These are phyloP conservation scores for Spodoptera exigua DNA, from an alignment of 2,888 invertebrate species.

Conservation along the genomic window DNA sequence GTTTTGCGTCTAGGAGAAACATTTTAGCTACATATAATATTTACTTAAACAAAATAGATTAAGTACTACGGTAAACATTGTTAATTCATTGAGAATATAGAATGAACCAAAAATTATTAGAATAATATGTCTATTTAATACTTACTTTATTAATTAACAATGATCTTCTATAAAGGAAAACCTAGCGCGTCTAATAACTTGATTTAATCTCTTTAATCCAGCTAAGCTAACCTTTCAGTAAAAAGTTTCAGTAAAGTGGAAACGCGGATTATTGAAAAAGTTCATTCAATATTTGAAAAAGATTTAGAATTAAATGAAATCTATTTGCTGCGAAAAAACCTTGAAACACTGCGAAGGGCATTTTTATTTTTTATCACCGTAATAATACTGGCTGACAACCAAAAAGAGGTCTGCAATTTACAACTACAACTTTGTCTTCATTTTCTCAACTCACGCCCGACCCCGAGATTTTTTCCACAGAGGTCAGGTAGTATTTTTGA, in stretches of 20 bases:
- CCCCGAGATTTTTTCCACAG: slow-evolving; percentile 35
- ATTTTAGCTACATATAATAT: too few species aligned
- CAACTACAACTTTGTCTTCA: slow-evolving; percentile 46
- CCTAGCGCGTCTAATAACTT: slow-evolving; percentile 1
- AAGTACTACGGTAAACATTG: not conserved
- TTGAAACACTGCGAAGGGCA: slow-evolving; percentile 17
- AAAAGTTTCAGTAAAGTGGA: slow-evolving; percentile 22
- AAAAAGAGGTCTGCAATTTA: slow-evolving; percentile 39
- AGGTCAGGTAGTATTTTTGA: slow-evolving; percentile 44
- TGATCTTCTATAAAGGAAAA: slow-evolving; percentile 9
- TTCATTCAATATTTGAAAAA: slow-evolving; percentile 23
- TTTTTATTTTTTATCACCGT: slow-evolving; percentile 25
- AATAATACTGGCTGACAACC: slow-evolving; percentile 44
- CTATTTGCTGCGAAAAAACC: slow-evolving; percentile 12
- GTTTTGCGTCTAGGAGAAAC: too few species aligned
- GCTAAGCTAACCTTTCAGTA: slow-evolving; percentile 15
- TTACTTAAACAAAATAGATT: not conserved
- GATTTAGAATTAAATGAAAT: slow-evolving; percentile 32
- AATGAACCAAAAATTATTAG: not conserved
- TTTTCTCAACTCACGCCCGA: slow-evolving; percentile 34
- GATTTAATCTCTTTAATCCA: slow-evolving; percentile 13
- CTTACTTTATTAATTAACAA: slow-evolving; percentile 15
- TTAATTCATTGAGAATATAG: too few species aligned
- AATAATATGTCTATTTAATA: not conserved
- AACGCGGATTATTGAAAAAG: slow-evolving; percentile 34